Conservation (phyloP, 2,888 invertebrate genomes). For the Andrena praecox region DNA sequence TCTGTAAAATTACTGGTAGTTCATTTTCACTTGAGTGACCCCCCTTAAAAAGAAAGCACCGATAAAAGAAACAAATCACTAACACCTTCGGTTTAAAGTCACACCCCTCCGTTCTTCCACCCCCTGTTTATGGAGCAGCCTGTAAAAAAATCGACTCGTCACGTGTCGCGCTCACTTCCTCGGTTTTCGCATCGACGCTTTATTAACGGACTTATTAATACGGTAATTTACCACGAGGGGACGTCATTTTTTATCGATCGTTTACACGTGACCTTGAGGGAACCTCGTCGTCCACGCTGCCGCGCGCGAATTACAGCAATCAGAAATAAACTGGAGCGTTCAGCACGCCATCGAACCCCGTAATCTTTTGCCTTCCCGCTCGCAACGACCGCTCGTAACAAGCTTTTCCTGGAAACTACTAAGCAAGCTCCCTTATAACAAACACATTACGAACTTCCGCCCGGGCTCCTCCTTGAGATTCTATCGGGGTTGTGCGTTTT, state of each 20-base stretch:
- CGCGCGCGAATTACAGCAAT: slow-evolving; percentile 40
- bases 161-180: slow-evolving; percentile 35
- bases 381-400: slow-evolving; percentile 5
- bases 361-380: slow-evolving; percentile 1
- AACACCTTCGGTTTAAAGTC: neutral
- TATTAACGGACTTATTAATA: slow-evolving; percentile 36
- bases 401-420: neutral
- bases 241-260: slow-evolving; percentile 66
- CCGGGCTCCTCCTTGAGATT: slow-evolving; percentile 21
- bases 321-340: slow-evolving; percentile 63
- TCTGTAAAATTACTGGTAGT: too few relatives aligned
- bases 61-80: neutral
- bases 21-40: too few relatives aligned
- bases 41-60: too few relatives aligned
- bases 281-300: slow-evolving; percentile 24
- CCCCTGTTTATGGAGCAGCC: neutral
- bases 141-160: slow-evolving; percentile 17
- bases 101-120: neutral
- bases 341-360: slow-evolving; percentile 4
- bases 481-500: slow-evolving; percentile 3
- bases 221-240: slow-evolving; percentile 40
- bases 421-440: neutral
- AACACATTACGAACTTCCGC: slow-evolving; percentile 2
- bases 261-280: slow-evolving; percentile 54
- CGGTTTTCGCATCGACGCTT: slow-evolving; percentile 22